phyloP scores from a whole-genome alignment of 2,113 vertebrate species.

The Campylomormyrus tamandua region DNA sequence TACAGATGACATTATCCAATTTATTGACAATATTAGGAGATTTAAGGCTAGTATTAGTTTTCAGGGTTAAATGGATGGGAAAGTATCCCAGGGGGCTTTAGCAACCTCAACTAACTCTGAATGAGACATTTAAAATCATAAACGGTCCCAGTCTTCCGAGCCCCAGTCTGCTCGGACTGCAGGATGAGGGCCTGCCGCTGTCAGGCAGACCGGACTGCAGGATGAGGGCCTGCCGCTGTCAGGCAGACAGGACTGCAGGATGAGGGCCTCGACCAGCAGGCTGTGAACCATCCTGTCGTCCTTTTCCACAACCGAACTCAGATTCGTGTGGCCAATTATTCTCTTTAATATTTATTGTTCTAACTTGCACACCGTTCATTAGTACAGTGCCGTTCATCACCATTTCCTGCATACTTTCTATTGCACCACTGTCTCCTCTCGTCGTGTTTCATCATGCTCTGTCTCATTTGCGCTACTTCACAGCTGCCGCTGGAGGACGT shows the following conservation, averaged over 20 bases:
- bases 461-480: neutral
- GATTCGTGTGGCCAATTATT: neutral
- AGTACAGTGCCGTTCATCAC: neutral
- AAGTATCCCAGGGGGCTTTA: neutral
- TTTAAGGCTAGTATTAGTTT: neutral
- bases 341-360: neutral
- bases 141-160: neutral
- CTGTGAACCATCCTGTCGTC: neutral
- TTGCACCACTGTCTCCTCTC: neutral
- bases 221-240: neutral
- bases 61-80: neutral
- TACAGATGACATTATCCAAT: neutral
- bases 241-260: neutral
- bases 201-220: neutral
- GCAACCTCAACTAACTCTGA: neutral
- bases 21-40: neutral
- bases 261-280: neutral
- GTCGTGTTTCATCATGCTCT: neutral
- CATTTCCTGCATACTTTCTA: neutral
- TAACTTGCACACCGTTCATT: neutral
- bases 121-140: neutral
- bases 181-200: neutral
- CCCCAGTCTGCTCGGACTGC: neutral
- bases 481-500: neutral
- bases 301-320: neutral